Base-by-base conservation (phyloP, 2,888 invertebrate species). In the Volucella bombylans region DNA sequence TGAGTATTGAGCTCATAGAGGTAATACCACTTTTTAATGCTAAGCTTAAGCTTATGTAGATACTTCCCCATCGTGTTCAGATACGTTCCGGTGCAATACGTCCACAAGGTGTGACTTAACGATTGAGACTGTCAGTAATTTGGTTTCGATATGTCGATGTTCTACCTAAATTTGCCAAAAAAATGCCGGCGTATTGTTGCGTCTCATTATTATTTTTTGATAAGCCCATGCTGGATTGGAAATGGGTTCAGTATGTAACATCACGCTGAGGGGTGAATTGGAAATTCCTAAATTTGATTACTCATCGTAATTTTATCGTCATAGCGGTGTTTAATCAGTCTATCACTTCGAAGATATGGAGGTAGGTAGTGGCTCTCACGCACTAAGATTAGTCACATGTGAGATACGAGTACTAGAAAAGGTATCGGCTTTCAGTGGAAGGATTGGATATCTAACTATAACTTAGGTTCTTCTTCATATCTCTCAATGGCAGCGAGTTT, bases 1-100 rank as follows among this genome's bases (percentile, higher is more conserved):
- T 69, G 43, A 14, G 69, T 77, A n/a, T 77, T 77, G n/a, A 77
- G 55, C 62, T 77, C 77, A 12, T 77, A 77, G 23, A 77, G 62
- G 9, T 69, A 50, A 61, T 77, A 77, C 77, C 43, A 47, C 12
- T 50, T 10, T 4, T 68, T 43, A 8, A 68, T 31, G 4, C 68
- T 67, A 38, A 45, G 76, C 54, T 65, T 67, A n/a, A 68, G 14
- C 47, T 61, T 61, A 9, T 12, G 38, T 1, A 67, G 39, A 23
- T 15, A 52, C 45, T 45, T 41, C 8, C 38, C 11, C 68, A 68
- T 61, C 61, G 43, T 65, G 2, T 43, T 14, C 39, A 4, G 9
- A 50, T n/a, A n/a, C 6, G 9, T 9, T 61, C 12, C 54, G 3
- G 15, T n/a, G 6, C 31, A 31, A 31, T 31, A 38, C 39, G 62